Evolutionary conservation across 2,113 vertebrate species (phyloP), one percentile per base, ranked within the genome.

Genomic region (Limanda limanda): DNA sequence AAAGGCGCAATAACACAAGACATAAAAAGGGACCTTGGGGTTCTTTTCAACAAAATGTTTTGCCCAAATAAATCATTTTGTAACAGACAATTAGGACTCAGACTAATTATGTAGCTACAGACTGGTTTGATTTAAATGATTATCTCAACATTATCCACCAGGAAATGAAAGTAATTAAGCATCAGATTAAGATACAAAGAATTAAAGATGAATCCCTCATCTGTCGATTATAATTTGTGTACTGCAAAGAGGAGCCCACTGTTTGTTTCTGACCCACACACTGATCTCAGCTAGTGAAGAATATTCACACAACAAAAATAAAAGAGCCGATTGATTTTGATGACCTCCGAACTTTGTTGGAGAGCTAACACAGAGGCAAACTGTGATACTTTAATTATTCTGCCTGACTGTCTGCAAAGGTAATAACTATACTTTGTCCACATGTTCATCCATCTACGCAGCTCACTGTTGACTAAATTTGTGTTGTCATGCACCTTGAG

Each of bases 131-230:
- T 76, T 54, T 79, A 51, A 18, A 20, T 61, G 45, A 75, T 76
- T 59, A 74, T 78, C 63, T 71, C 67, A 64, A 52, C 25, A 76
- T 71, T 21, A 54, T 21, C 48, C 21, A 9, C n/a, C 15, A 66
- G 79, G 76, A 82, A 78, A 82, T 82, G 47, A 84, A 70, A 52
- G 45, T 0, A 10, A 65, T 24, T 55, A 25, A 4, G 20, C 45
- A 68, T 71, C 31, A 62, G 57, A 70, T 73, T 61, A 70, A 57
- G 14, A 35, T 47, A 62, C 51, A 54, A 60, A 60, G 45, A 72
- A 71, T 68, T 21, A 66, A 31, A 77, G 37, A 76, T 79, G 10
- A 35, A 58, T 79, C 45, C 69, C 37, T 57, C 11, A 84, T 68
- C 47, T 59, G 69, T 51, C 4, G 31, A 31, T 79, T 67, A 47